Evolutionary conservation across 2,888 invertebrate genomes (phyloP), one percentile per base, ranked within the genome.

Genomic region (Tuta absoluta): DNA sequence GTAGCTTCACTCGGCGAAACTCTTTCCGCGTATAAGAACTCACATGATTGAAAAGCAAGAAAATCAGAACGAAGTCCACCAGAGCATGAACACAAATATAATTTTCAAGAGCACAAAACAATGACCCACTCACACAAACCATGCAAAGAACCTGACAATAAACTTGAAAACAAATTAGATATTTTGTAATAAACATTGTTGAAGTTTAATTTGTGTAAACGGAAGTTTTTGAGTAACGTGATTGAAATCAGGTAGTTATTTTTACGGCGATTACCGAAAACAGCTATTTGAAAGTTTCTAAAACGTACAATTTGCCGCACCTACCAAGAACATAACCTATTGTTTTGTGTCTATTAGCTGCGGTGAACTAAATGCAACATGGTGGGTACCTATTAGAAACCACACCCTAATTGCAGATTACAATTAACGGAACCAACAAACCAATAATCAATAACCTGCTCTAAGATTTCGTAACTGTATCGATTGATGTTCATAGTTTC

Each of bases 121-220:
- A 58, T 58, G 21, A 38, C 38, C 58, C 5, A 21, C 38, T 58
- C 37, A 38, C 58, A 21, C 38, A 58, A 38, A 38, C 58, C 58
- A 38, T 38, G 17, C 56, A 37, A 58, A 3, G 19, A 19, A 24
- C 38, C 58, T 57, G 57, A 57, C 57, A 57, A 37, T 57, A 57
- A 58, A 58, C 58, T 58, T 58, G 58, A 38, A 58, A 56, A 28
- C 33, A 56, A 56, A 33, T 56, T 56, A 53, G 56, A 33, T 56
- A 33, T 56, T 56, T 28, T 19, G 56, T 48, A 62, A 62, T 11
- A 19, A 19, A 38, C 10, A 12, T 45, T 45, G 60, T 41, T 28
- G 49, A 49, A 62, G 24, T 33, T 62, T 19, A 23, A 12, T 53
- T 53, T 53, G 24, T 14, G 10, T 23, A 53, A 53, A 45, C 45